These are phyloP conservation scores for Heterodera schachtii DNA, from an alignment of 1,140 invertebrate genomes.

Conservation along the genomic window DNA sequence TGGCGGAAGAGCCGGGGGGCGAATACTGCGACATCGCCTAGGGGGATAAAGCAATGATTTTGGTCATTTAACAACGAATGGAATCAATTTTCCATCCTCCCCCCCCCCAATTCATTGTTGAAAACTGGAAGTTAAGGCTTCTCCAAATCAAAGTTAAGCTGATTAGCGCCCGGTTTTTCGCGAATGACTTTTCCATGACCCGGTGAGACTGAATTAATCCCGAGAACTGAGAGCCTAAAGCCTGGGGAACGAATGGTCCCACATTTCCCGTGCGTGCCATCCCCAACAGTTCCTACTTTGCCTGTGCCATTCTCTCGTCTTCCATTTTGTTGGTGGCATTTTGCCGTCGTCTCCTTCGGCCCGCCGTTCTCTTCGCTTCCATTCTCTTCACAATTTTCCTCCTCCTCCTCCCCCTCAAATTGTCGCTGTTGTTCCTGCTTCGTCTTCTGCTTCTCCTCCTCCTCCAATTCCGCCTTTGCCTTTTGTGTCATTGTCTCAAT, in stretches of 20 bases:
- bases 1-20: conserved; percentile 17
- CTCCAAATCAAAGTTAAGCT: no score
- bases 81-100: no score
- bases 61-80: no score
- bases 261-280: no score
- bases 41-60: neutral
- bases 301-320: neutral
- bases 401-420: neutral
- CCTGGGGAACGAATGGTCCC: neutral
- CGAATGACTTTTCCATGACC: no score
- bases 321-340: neutral
- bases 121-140: no score
- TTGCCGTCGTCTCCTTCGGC: neutral
- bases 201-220: no score
- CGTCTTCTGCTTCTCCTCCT: no score
- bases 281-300: neutral
- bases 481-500: no score
- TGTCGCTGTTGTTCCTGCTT: neutral
- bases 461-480: no score
- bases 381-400: neutral
- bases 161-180: no score
- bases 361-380: neutral
- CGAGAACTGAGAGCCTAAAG: neutral
- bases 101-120: no score
- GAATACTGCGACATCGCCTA: neutral